Evolutionary conservation across 2,797 vertebrate species (phyloP).

Genomic region (Rhincodon typus): DNA sequence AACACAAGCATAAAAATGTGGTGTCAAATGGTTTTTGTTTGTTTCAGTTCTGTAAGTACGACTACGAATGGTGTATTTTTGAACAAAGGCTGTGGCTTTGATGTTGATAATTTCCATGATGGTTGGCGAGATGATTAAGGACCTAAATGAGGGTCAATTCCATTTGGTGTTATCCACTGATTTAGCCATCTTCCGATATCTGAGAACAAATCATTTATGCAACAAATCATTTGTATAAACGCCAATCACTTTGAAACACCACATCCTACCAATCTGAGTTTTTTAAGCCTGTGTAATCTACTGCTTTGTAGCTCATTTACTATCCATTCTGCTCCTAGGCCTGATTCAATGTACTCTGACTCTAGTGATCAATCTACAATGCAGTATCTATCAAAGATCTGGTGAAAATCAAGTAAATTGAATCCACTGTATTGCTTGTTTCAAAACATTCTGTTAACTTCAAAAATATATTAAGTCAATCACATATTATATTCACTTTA

Average conservation of each 20-base stretch:
- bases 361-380: background rate
- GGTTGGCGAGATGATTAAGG: too few species aligned
- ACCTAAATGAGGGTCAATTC: too few species aligned
- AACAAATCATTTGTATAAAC: background rate
- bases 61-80: too few species aligned
- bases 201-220: background rate
- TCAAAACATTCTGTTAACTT: too few species aligned
- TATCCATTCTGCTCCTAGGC: background rate
- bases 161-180: background rate
- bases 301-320: background rate
- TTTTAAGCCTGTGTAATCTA: background rate
- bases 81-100: too few species aligned
- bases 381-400: background rate
- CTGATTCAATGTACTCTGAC: background rate
- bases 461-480: background rate
- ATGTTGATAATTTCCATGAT: too few species aligned
- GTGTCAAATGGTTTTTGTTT: too few species aligned
- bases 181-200: background rate
- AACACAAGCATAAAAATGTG: too few species aligned
- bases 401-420: background rate
- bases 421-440: background rate
- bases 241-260: background rate
- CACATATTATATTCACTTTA: background rate
- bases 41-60: too few species aligned
- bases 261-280: background rate